Base-by-base conservation (phyloP, 2,113 vertebrate species). In the Lycaon pictus region DNA sequence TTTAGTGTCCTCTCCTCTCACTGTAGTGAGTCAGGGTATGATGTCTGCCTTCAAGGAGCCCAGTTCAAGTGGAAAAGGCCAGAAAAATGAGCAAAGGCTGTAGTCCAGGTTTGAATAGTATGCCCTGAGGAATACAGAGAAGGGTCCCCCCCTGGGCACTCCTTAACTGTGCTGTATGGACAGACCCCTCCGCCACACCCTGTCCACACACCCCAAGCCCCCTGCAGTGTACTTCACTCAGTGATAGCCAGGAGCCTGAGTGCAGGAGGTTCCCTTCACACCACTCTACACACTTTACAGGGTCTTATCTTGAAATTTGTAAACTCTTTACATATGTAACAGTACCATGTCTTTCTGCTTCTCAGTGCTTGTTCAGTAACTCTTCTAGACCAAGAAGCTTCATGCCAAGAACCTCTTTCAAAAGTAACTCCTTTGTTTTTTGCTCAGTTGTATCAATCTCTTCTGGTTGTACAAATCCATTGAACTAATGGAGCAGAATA, bases 121-220 rank as follows among this genome's bases (percentile, higher is more conserved):
- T 37, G 23, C 69, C 84, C 43, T 11, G 10, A 43, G 56, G 56
- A 60, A 16, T 60, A 15, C 16, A 29, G 22, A 72, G 27, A 19
- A 55, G 37, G 63, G 27, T 16, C 3, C 22, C 25, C 43, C 43
- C 71, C 12, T 48, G 32, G 67, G 7, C 67, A 35, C 32, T 35
- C 32, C 43, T 43, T 43, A 43, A 43, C 43, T 35, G 32, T 35
- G 35, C 32, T 69, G 43, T 25, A 25, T 3, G 60, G 3, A 25
- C 0, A 62, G 60, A 25, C 51, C 19, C 17, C 1, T 2, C 16
- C 7, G 27, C 22, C n/a, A 56, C 0, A 11, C 23, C 32, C 71
- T 1, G 0, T 37, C 37, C 37, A 37, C 37, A 37, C 37, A 37
- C 53, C 55, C 27, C n/a, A 25, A 56, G 8, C 56, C 51, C 48